Base-by-base conservation (phyloP, 2,113 vertebrate species). In the Tenrec ecaudatus region DNA sequence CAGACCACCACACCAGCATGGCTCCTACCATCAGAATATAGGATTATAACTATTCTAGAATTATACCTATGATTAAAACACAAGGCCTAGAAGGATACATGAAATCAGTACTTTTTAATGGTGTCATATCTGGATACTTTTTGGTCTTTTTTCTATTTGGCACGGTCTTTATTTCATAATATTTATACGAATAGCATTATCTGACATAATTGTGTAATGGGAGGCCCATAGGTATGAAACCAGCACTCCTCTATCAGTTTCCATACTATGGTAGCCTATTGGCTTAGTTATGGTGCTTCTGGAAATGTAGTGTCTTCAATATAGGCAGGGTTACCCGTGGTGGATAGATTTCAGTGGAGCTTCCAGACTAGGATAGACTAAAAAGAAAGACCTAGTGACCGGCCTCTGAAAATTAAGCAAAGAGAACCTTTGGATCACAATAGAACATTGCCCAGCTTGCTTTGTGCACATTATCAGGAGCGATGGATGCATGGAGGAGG, bases 71-170 rank as follows among this genome's bases (percentile, higher is more conserved):
- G n/a, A 76, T 80, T 22, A 53, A 92, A 89, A 81, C 69, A 60
- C 20, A 33, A 64, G 8, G 40, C 38, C 6, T 20, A 62, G 40
- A 84, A 82, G 10, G 14, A 57, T n/a, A 40, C 69, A 83, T 31
- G 29, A 76, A 47, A 31, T 53, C n/a, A 81, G n/a, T 89, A 71
- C 17, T 77, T 53, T 69, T 89, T 94, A 77, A 81, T 81, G 40
- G 17, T 31, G 2, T 1, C 25, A 89, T 23, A 38, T 47, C n/a
- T 93, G 22, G 20, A 7, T 40, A 66, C 53, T 27, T 25, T 40
- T 17, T 1, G 0, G 0, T 76, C 1, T 29, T 80, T 84, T 84
- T 4, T 69, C n/a, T 79, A 57, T 69, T 73, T 82, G 60, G 64
- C 60, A 62, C 17, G 7, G 7, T 62, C 47, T 5, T 23, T 20